Evolutionary conservation across 2,797 vertebrate species (phyloP).

Genomic region (Monodelphis domestica): DNA sequence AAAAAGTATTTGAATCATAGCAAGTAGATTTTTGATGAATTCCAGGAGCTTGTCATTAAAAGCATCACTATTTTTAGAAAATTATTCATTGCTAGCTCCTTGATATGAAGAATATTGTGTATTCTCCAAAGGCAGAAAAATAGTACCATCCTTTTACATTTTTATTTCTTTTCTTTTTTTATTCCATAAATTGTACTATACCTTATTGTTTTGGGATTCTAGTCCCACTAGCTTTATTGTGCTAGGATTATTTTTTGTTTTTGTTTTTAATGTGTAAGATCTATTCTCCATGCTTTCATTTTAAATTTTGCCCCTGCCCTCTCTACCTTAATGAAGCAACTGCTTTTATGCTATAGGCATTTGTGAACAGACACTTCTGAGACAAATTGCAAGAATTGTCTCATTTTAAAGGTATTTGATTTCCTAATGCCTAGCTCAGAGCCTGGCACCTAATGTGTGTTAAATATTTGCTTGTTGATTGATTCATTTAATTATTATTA

Average conservation of each 20-base stretch:
- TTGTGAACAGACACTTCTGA: background rate
- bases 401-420: background rate
- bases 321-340: background rate
- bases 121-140: background rate
- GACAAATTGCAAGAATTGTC: background rate
- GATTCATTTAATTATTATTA: background rate
- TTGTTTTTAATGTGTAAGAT: background rate
- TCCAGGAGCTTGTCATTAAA: background rate
- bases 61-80: background rate
- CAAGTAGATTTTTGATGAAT: background rate
- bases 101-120: background rate
- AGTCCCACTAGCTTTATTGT: background rate
- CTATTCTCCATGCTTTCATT: background rate
- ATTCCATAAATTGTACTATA: background rate
- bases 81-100: no score
- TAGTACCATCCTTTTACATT: background rate
- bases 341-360: background rate
- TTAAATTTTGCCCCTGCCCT: background rate
- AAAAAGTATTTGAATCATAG: background rate
- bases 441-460: background rate
- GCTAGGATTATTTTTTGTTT: background rate
- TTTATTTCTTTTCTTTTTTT: background rate
- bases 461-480: background rate
- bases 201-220: background rate
- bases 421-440: background rate